Evolutionary conservation across 2,888 invertebrate species (phyloP).

Genomic region (Sycophila texana): DNA sequence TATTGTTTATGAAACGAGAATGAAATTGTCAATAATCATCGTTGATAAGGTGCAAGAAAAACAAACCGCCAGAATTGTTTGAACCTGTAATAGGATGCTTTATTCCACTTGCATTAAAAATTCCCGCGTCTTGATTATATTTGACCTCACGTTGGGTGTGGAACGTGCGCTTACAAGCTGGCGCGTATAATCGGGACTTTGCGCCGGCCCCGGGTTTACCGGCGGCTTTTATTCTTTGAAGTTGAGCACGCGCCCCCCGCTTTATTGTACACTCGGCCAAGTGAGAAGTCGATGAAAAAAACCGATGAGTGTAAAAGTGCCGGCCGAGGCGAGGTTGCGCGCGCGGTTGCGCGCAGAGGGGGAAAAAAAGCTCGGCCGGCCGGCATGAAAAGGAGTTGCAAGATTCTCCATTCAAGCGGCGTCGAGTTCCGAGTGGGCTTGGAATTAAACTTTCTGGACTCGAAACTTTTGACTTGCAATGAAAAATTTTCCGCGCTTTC

Average conservation of each 20-base stretch:
- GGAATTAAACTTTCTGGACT: conserved; percentile 66
- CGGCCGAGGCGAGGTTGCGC: neutral
- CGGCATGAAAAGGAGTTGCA: conserved; percentile 54
- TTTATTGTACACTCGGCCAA: conserved; percentile 24
- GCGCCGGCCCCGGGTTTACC: too few relatives aligned
- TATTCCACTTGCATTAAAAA: too few relatives aligned
- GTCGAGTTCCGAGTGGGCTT: conserved; percentile 55
- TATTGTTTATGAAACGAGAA: too few relatives aligned
- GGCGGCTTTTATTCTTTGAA: conserved; percentile 13
- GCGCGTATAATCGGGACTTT: too few relatives aligned
- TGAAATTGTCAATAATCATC: too few relatives aligned
- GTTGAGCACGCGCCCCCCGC: neutral
- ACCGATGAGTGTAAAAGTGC: conserved; percentile 4
- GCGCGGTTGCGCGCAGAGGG: neutral
- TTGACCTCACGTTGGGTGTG: neutral
- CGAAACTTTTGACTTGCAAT: conserved; percentile 68
- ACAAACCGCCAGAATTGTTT: too few relatives aligned
- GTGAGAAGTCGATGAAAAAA: conserved; percentile 41
- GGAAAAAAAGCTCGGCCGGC: conserved; percentile 5
- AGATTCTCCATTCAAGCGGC: conserved; percentile 65
- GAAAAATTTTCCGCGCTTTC: conserved; percentile 62
- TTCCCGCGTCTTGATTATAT: neutral
- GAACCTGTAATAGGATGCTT: too few relatives aligned
- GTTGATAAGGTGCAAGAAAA: too few relatives aligned
- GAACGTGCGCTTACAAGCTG: neutral